Evolutionary conservation across 2,797 vertebrate genomes (phyloP), one percentile per base, ranked within the genome.

Genomic region (Cyprinodon diabolis): DNA sequence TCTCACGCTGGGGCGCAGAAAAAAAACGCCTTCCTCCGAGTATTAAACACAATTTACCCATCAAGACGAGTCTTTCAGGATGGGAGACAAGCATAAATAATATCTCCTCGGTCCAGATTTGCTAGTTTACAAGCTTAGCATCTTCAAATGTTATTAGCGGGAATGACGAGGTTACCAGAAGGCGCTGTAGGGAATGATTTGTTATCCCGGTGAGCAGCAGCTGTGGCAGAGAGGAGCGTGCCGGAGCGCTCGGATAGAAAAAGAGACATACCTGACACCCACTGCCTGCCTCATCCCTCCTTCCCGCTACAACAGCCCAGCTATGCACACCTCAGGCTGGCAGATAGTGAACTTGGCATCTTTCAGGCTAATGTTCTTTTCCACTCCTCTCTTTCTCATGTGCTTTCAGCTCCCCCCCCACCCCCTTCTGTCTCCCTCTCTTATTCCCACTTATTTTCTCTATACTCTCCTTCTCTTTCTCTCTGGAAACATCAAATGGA

Each of bases 21-120:
- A 68, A 92, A 94, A 92, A 92, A 30, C 83, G 80, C 78, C 91
- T 94, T 93, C 93, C 93, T 95, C 94, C 93, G 94, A 94, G 94
- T 95, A 95, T 94, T 93, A 94, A 94, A 94, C 91, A 94, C 94
- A 95, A 95, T 95, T 95, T 95, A 94, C 92, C 93, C 94, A 94
- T 95, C 94, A 95, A 93, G 92, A 92, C 91, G 84, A 90, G 90
- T 94, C 94, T 95, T 95, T 95, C 93, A 95, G 93, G 87, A 91
- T 72, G 82, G 87, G 86, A 95, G 94, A 95, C 94, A 94, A 93
- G 94, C 95, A 94, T 95, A 95, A 95, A 95, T 95, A 95, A 95
- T 94, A 95, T 95, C 95, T 94, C 93, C 89, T 92, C 91, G 90
- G 95, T 95, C 94, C 94, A 95, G 94, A 95, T 95, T 95, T 88